These are phyloP conservation scores for Dexiosoma caninum DNA, from an alignment of 2,888 invertebrate genomes.

Conservation along the genomic window DNA sequence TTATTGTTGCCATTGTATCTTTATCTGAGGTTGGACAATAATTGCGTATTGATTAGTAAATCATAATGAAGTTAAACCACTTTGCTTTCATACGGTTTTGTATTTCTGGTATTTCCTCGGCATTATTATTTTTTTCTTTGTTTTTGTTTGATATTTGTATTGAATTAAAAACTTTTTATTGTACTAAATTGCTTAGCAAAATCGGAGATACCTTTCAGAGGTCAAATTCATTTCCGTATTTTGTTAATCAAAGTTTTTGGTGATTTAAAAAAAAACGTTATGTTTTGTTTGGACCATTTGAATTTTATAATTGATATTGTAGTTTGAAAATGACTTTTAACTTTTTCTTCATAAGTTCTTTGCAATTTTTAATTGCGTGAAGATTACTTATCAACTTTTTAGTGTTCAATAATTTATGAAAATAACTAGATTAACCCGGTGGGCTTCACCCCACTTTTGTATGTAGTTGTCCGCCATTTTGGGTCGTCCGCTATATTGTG, in stretches of 20 bases:
- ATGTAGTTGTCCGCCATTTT: too few relatives aligned
- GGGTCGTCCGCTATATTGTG: too few relatives aligned
- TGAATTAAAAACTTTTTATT: constrained; percentile 31
- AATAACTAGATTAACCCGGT: too few relatives aligned
- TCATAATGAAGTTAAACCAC: constrained; percentile 31
- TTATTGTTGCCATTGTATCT: neutral
- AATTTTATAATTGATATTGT: neutral
- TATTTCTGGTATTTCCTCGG: neutral
- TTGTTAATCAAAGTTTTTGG: neutral
- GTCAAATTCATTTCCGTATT: constrained; percentile 65
- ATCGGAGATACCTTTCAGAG: constrained; percentile 59
- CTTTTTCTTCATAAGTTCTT: too few relatives aligned
- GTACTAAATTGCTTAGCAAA: constrained; percentile 40
- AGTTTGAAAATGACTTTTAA: neutral
- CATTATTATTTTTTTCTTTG: neutral
- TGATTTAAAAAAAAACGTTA: constrained; percentile 29
- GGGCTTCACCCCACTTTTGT: too few relatives aligned
- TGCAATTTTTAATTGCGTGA: too few relatives aligned
- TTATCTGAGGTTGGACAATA: neutral
- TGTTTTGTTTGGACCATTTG: constrained; percentile 4
- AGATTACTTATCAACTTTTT: too few relatives aligned
- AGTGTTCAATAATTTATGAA: too few relatives aligned
- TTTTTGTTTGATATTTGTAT: neutral
- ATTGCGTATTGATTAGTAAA: neutral
- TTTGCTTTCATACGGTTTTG: constrained; percentile 1